These are phyloP conservation scores for Bombylius discolor DNA, from an alignment of 2,888 invertebrate genomes.

Conservation along the genomic window DNA sequence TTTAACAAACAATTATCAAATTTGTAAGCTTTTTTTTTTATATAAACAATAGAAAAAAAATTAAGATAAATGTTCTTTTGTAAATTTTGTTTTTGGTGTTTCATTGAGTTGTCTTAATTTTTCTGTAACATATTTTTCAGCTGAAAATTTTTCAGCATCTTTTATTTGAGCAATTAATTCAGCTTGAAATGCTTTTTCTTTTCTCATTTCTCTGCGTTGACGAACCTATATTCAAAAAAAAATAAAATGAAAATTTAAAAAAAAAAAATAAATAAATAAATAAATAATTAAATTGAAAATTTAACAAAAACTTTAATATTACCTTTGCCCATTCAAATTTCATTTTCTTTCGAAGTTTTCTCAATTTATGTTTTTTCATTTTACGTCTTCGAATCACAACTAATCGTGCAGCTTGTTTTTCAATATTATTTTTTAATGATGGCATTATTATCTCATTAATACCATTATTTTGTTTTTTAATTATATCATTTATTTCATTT, in stretches of 20 bases:
- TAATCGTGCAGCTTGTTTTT: conserved; percentile 58
- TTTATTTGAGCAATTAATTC: conserved; percentile 53
- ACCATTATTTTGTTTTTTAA: neutral
- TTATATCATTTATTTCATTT: conserved; percentile 27
- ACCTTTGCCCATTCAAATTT: conserved; percentile 61
- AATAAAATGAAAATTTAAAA: conserved; percentile 1
- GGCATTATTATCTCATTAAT: neutral
- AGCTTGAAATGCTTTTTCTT: conserved; percentile 67
- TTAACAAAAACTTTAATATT: conserved; percentile 13
- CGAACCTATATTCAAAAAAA: conserved; percentile 37
- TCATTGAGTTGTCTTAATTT: conserved; percentile 39
- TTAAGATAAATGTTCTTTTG: too few species aligned
- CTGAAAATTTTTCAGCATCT: conserved; percentile 61
- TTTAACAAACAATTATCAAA: too few species aligned
- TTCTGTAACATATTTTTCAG: conserved; percentile 54
- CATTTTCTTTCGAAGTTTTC: conserved; percentile 67
- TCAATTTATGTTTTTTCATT: conserved; percentile 78
- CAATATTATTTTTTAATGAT: conserved; percentile 27
- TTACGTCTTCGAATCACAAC: conserved; percentile 67
- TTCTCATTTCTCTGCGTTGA: conserved; percentile 54
- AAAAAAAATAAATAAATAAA: neutral
- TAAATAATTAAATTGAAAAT: neutral
- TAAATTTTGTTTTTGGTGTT: neutral
- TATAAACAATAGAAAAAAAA: too few species aligned
- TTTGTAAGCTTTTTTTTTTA: too few species aligned